Percentiles rank a stretch among this genome's conserved stretches.
These are phyloP conservation scores for Montipora foliosa DNA, from an alignment of 64 coral and sea anemone genomes.

Conservation along the genomic window DNA sequence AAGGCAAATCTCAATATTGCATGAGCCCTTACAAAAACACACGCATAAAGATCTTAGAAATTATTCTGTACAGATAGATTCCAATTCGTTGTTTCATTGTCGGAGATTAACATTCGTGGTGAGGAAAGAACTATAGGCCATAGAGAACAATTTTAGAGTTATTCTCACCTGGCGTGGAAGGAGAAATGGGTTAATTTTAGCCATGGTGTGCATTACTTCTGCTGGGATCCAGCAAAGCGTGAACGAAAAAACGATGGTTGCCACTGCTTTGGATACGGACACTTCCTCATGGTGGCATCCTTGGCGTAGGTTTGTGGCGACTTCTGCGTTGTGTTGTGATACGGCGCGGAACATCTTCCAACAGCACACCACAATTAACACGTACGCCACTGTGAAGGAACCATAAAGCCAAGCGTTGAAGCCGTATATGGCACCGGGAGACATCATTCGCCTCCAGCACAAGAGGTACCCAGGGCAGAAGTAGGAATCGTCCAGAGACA, in stretches of 20 bases:
- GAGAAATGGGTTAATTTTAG: constrained; percentile 34
- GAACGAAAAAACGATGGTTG: constrained; percentile 27
- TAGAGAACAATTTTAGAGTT: too few species aligned
- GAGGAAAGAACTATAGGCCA: background rate
- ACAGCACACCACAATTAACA: constrained; percentile 19
- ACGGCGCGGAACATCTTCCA: constrained; percentile 43
- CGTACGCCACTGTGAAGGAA: constrained; percentile 24
- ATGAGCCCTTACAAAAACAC: too few species aligned
- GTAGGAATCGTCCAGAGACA: constrained; percentile 27
- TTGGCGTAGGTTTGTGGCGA: background rate
- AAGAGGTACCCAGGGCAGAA: constrained; percentile 45
- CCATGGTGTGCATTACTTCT: constrained; percentile 48
- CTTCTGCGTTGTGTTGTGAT: background rate
- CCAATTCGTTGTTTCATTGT: background rate
- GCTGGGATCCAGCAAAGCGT: constrained; percentile 30
- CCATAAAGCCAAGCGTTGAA: constrained; percentile 53
- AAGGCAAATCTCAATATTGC: too few species aligned
- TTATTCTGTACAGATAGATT: too few species aligned
- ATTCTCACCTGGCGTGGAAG: constrained; percentile 21
- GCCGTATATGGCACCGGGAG: constrained; percentile 3
- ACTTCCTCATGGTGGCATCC: background rate
- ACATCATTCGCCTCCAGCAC: constrained; percentile 41
- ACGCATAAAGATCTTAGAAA: too few species aligned
- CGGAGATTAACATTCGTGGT: too few species aligned
- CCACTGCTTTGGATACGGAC: constrained; percentile 36